Conservation (phyloP, 2,113 vertebrate species). For the Hemicordylus capensis region DNA sequence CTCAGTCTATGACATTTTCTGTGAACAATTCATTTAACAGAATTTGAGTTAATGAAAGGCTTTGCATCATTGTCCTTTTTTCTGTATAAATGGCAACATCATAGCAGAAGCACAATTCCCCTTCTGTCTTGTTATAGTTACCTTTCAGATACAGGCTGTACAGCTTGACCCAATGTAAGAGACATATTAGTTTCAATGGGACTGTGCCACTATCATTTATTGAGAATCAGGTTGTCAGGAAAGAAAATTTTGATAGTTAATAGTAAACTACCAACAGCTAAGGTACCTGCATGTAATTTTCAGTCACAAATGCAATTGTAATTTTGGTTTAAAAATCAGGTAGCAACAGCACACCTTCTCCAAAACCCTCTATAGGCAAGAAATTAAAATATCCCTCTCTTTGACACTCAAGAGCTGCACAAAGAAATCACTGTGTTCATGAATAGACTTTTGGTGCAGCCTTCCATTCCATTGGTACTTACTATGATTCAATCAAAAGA, state of each 20-base stretch:
- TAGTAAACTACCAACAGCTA: not conserved
- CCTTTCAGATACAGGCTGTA: not conserved
- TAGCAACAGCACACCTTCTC: not conserved
- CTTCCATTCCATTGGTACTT: not conserved
- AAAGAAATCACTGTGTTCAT: constrained; percentile 6
- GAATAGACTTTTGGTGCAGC: constrained; percentile 26
- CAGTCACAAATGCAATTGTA: not conserved
- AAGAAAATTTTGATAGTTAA: constrained; percentile 24
- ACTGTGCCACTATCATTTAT: not conserved
- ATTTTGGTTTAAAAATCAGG: not conserved
- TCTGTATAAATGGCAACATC: constrained; percentile 35
- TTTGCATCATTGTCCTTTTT: constrained; percentile 33
- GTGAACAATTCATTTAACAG: constrained; percentile 37
- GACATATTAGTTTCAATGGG: not conserved
- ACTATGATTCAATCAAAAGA: not conserved
- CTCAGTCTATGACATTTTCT: constrained; percentile 26
- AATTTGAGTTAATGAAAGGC: constrained; percentile 33
- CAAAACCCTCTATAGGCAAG: constrained; percentile 30
- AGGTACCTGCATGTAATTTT: not conserved
- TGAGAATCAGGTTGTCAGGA: not conserved
- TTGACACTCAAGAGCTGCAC: not conserved
- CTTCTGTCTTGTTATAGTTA: constrained; percentile 31
- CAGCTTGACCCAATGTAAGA: not conserved
- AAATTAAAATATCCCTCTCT: constrained; percentile 8
- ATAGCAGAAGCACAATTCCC: constrained; percentile 33